Conservation (phyloP, 2,888 invertebrate species). For the Campoplex nolae region DNA sequence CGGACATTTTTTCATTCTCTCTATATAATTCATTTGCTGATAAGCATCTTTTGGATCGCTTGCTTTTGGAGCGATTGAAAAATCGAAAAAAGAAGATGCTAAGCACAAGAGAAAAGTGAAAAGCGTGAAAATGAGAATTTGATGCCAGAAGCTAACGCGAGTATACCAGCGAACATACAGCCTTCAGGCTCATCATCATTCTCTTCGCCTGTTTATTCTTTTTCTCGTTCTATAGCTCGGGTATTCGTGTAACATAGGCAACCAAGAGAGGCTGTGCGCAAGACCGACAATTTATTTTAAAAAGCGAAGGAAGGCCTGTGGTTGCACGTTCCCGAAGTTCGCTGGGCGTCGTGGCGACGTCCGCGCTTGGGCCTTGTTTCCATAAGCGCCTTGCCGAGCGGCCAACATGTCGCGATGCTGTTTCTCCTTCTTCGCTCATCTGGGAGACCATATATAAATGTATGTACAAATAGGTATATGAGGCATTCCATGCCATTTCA, state of each 20-base stretch:
- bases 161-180: slow-evolving; percentile 44
- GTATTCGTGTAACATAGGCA: slow-evolving; percentile 47
- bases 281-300: slow-evolving; percentile 78
- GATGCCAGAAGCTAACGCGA: slow-evolving; percentile 48
- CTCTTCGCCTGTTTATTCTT: slow-evolving; percentile 10
- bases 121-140: slow-evolving; percentile 31
- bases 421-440: slow-evolving; percentile 37
- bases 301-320: slow-evolving; percentile 70
- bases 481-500: no score
- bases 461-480: slow-evolving; percentile 5
- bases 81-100: not conserved
- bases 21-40: slow-evolving; percentile 28
- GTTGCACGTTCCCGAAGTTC: slow-evolving; percentile 63
- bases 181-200: slow-evolving; percentile 53
- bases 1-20: slow-evolving; percentile 15
- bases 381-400: slow-evolving; percentile 53
- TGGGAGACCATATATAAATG: not conserved
- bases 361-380: slow-evolving; percentile 61
- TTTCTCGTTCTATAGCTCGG: slow-evolving; percentile 32
- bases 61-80: not conserved
- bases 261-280: slow-evolving; percentile 69
- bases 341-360: slow-evolving; percentile 66
- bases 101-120: slow-evolving; percentile 34
- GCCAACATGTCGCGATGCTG: slow-evolving; percentile 52
- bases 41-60: slow-evolving; percentile 18